Percentiles rank a stretch among this genome's conserved stretches.
These are phyloP conservation scores for Drosophila meridiana DNA, from an alignment of 2,888 invertebrate genomes.

Conservation along the genomic window DNA sequence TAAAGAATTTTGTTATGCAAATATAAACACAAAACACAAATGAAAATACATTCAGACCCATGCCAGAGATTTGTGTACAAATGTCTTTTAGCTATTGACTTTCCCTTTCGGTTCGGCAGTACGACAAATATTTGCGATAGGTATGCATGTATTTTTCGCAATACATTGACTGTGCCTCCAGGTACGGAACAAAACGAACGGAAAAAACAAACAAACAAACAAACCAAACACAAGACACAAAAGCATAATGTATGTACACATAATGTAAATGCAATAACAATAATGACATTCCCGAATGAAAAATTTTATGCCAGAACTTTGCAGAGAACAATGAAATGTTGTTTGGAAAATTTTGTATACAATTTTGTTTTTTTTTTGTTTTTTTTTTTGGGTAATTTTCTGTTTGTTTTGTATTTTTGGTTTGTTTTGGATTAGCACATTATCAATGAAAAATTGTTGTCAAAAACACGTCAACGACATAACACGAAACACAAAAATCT, in stretches of 20 bases:
- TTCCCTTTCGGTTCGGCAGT: not conserved
- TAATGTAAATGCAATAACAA: slow-evolving; percentile 45
- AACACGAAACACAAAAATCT: slow-evolving; percentile 44
- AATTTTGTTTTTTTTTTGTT: not conserved
- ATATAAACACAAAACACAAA: slow-evolving; percentile 58
- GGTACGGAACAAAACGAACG: slow-evolving; percentile 6
- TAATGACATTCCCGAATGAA: slow-evolving; percentile 36
- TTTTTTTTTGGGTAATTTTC: not conserved
- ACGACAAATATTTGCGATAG: slow-evolving; percentile 22
- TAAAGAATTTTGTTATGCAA: slow-evolving; percentile 66
- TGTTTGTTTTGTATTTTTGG: not conserved
- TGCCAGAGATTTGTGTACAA: not conserved
- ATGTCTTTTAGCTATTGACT: not conserved
- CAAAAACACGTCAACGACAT: slow-evolving; percentile 48
- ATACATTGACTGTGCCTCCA: slow-evolving; percentile 51
- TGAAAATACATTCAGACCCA: slow-evolving; percentile 36
- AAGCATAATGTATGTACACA: slow-evolving; percentile 49
- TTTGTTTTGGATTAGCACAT: slow-evolving; percentile 24
- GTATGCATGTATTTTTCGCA: slow-evolving; percentile 32
- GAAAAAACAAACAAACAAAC: not conserved
- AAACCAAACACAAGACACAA: slow-evolving; percentile 11
- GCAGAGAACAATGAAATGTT: slow-evolving; percentile 22
- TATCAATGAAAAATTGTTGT: slow-evolving; percentile 35
- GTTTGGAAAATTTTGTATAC: slow-evolving; percentile 13
- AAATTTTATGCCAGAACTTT: slow-evolving; percentile 21